Evolutionary conservation across 2,113 vertebrate species (phyloP).

Genomic region (Nibea coibor): DNA sequence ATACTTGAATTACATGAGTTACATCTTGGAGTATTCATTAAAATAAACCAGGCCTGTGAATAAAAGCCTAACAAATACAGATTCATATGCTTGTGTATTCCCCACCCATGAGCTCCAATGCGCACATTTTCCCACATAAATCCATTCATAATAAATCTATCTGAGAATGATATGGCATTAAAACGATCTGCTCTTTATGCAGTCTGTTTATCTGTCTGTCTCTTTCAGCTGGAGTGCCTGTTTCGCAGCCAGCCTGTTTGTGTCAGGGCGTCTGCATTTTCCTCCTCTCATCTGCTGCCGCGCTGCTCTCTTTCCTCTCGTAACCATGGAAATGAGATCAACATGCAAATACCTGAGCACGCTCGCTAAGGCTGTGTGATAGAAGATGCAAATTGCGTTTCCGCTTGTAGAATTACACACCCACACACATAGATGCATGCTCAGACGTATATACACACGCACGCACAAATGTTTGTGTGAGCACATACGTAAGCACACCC

Average conservation of each 20-base stretch:
- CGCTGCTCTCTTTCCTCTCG: constrained; percentile 52
- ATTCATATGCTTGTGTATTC: not conserved
- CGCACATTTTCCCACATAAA: not conserved
- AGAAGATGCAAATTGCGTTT: constrained; percentile 76
- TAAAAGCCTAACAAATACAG: constrained; percentile 1
- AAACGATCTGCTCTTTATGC: not conserved
- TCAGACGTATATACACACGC: not conserved
- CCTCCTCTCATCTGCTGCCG: constrained; percentile 45
- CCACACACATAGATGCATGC: constrained; percentile 30
- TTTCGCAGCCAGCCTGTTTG: constrained; percentile 40
- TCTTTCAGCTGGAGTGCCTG: constrained; percentile 32
- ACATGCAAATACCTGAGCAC: constrained; percentile 79
- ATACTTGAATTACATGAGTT: constrained; percentile 8
- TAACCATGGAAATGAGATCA: constrained; percentile 77
- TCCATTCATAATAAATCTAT: constrained; percentile 10
- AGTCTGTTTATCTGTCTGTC: constrained; percentile 25
- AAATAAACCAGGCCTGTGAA: not conserved
- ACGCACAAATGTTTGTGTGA: constrained; percentile 4
- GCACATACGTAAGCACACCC: constrained; percentile 30
- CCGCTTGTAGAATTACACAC: constrained; percentile 63
- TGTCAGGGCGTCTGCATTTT: constrained; percentile 42
- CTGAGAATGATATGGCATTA: not conserved
- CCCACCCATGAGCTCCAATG: not conserved
- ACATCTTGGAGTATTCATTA: constrained; percentile 8
- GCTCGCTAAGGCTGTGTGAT: constrained; percentile 46